phyloP scores from a whole-genome alignment of 2,113 vertebrate species.

The Bettongia penicillata region DNA sequence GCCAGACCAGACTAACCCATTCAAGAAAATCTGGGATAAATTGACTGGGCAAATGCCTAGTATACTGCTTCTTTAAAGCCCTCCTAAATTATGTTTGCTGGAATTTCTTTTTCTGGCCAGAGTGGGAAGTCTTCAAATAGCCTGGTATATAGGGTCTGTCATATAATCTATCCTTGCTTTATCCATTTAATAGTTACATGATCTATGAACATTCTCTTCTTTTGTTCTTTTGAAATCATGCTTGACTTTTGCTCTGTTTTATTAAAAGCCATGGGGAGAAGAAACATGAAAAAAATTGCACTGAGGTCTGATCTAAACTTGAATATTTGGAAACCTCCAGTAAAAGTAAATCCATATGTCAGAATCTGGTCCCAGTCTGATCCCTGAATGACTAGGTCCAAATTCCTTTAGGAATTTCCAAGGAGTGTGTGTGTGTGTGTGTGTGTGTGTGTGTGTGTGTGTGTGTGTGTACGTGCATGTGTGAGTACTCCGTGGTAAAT shows the following conservation, averaged over 20 bases:
- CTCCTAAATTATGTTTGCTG: slow-evolving; percentile 1
- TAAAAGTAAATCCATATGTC: slow-evolving; percentile 70
- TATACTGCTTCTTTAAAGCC: slow-evolving; percentile 16
- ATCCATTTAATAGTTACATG: slow-evolving; percentile 61
- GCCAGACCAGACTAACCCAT: slow-evolving; percentile 13
- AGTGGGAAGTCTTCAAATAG: slow-evolving; percentile 59
- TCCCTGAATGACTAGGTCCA: not conserved
- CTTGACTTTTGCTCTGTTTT: slow-evolving; percentile 64
- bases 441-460: not conserved
- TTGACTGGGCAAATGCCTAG: slow-evolving; percentile 28
- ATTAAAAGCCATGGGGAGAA: slow-evolving; percentile 63
- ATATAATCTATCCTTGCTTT: slow-evolving; percentile 66
- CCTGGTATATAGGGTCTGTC: slow-evolving; percentile 58
- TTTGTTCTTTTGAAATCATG: slow-evolving; percentile 67
- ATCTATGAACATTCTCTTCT: slow-evolving; percentile 74
- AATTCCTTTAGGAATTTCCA: not conserved
- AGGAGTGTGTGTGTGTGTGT: not conserved
- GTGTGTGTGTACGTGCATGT: not conserved
- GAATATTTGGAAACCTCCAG: slow-evolving; percentile 70
- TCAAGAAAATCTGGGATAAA: slow-evolving; percentile 34
- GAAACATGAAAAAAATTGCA: slow-evolving; percentile 70
- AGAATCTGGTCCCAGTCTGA: slow-evolving; percentile 70
- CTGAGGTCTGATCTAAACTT: slow-evolving; percentile 67
- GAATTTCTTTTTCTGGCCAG: not conserved
- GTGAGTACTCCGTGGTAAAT: slow-evolving; percentile 54